A percentile compares a stretch with the other conserved stretches of the same genome.
Conservation (phyloP, 2,797 vertebrate species). For the Labroides dimidiatus region DNA sequence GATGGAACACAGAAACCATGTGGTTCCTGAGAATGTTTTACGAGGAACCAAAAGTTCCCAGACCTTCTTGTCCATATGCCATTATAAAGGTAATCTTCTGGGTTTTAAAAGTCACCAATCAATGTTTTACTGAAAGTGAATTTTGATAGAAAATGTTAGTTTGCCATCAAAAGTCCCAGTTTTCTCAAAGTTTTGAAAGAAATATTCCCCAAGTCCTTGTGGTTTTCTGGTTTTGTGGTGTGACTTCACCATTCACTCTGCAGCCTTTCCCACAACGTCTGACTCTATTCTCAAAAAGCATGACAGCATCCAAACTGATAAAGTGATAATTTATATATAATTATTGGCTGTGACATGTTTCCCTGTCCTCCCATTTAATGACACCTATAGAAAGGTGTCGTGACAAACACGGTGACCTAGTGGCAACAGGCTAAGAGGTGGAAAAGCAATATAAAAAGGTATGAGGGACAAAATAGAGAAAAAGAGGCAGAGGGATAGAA, state of each 20-base stretch:
- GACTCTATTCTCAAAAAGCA: neutral
- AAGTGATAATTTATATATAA: conserved; percentile 28
- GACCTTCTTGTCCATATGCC: no score
- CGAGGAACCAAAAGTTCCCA: no score
- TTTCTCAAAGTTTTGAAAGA: neutral
- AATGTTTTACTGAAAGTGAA: no score
- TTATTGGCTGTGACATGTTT: conserved; percentile 23
- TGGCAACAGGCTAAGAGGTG: conserved; percentile 6
- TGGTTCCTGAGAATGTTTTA: no score
- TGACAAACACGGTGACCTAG: conserved; percentile 2
- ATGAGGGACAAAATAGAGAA: conserved; percentile 42
- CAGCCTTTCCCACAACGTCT: neutral
- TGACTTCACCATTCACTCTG: neutral
- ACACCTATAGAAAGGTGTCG: conserved; percentile 27
- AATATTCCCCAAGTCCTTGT: neutral
- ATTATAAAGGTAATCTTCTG: no score
- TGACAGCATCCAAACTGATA: neutral
- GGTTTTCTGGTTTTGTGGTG: neutral
- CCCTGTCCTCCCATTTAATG: conserved; percentile 21
- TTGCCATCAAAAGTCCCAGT: neutral
- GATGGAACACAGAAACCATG: no score
- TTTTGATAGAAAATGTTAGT: no score
- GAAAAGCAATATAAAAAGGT: conserved; percentile 26
- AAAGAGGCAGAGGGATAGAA: conserved; percentile 45
- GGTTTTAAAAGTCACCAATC: no score